Percentiles rank a stretch among this genome's conserved stretches.
phyloP scores from a whole-genome alignment of 2,113 vertebrate species.

The Sceloporus undulatus region DNA sequence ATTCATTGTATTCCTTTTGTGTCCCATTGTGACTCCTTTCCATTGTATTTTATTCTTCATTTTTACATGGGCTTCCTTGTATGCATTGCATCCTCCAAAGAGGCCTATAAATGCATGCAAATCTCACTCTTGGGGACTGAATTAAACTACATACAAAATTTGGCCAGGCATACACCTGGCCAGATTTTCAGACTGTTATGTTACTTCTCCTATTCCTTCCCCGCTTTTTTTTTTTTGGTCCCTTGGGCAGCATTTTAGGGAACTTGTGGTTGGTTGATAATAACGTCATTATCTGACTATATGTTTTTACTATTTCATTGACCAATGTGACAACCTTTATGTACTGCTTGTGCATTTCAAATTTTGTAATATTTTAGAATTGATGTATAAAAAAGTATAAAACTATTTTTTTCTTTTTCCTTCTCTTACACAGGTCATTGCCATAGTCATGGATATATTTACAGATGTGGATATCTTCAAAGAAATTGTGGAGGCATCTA shows the following conservation, averaged over 20 bases:
- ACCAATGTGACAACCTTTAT: too few relatives aligned
- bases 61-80: not conserved
- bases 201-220: too few relatives aligned
- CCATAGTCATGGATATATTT: conserved; percentile 94
- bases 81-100: not conserved
- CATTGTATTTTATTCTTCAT: too few relatives aligned
- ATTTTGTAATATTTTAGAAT: not conserved
- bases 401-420: conserved; percentile 22
- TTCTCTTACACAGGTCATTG: conserved; percentile 86
- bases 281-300: too few relatives aligned
- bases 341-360: not conserved
- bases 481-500: conserved; percentile 91
- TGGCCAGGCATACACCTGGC: too few relatives aligned
- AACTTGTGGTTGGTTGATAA: too few relatives aligned
- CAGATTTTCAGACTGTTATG: too few relatives aligned
- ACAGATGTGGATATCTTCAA: conserved; percentile 97
- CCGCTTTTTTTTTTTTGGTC: too few relatives aligned
- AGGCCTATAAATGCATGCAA: not conserved
- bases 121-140: not conserved
- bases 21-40: too few relatives aligned
- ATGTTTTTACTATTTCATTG: too few relatives aligned
- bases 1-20: not conserved
- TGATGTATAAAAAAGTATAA: conserved; percentile 38
- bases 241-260: too few relatives aligned
- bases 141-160: too few relatives aligned